Conservation (phyloP, 2,113 vertebrate species). For the Epinephelus lanceolatus region DNA sequence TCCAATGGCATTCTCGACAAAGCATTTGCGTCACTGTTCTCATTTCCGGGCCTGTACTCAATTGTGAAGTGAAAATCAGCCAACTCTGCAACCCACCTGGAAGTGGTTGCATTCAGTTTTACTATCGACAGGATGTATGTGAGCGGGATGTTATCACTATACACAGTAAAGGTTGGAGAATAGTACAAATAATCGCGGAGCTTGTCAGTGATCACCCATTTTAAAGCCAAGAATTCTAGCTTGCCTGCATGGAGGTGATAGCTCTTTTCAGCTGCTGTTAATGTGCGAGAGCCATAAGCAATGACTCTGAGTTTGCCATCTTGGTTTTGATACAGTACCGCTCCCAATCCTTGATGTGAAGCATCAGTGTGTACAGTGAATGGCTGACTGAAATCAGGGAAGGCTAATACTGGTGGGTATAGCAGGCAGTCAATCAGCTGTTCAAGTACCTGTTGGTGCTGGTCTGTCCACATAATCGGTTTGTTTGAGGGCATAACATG, state of each 20-base stretch:
- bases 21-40: background rate
- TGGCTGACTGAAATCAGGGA: conserved; percentile 10
- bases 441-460: background rate
- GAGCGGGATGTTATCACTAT: background rate
- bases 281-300: background rate
- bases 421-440: conserved; percentile 13
- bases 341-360: background rate
- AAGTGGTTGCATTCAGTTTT: background rate
- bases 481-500: background rate
- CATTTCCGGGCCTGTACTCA: background rate
- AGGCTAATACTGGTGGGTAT: background rate
- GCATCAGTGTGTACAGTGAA: conserved; percentile 17
- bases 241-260: conserved; percentile 3
- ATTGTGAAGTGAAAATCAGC: conserved; percentile 23
- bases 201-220: conserved; percentile 12
- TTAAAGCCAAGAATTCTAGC: conserved; percentile 22
- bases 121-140: background rate
- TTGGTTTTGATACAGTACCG: conserved; percentile 3
- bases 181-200: background rate
- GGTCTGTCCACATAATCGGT: background rate
- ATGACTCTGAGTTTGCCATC: background rate
- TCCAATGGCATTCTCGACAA: background rate
- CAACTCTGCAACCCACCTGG: conserved; percentile 5
- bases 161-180: conserved; percentile 3
- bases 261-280: background rate